Percentiles rank a stretch among this genome's conserved stretches.
Conservation (phyloP, 2,888 invertebrate species). For the Drosophila macrospina region DNA sequence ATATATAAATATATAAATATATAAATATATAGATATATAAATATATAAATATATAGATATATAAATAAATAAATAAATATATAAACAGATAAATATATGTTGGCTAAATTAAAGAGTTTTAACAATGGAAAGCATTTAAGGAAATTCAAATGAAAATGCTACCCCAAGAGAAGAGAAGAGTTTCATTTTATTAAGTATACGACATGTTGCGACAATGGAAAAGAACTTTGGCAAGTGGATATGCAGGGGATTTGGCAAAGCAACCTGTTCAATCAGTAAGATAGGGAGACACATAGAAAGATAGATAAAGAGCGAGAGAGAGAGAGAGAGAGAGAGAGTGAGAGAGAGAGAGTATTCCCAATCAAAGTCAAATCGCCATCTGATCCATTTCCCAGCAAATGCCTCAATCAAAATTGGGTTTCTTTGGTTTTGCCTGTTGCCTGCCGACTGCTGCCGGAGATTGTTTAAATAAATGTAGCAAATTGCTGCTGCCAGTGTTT, state of each 20-base stretch:
- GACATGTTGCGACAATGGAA: slow-evolving; percentile 17
- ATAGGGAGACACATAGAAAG: neutral
- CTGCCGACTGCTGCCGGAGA: slow-evolving; percentile 34
- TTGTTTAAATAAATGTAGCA: slow-evolving; percentile 62
- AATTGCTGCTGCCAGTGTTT: slow-evolving; percentile 39
- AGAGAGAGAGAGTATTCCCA: slow-evolving; percentile 14
- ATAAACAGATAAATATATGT: neutral
- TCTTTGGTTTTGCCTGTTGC: slow-evolving; percentile 38
- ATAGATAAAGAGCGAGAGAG: neutral
- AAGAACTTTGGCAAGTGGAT: slow-evolving; percentile 21
- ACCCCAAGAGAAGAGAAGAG: neutral
- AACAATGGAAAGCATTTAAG: neutral
- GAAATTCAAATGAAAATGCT: neutral
- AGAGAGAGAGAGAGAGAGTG: neutral
- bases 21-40: neutral
- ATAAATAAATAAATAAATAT: too few species aligned
- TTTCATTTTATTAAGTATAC: slow-evolving; percentile 41
- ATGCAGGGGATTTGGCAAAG: slow-evolving; percentile 13
- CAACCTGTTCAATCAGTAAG: slow-evolving; percentile 35
- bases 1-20: too few species aligned
- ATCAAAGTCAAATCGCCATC: slow-evolving; percentile 51
- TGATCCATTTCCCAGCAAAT: slow-evolving; percentile 53
- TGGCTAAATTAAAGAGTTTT: neutral
- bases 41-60: neutral
- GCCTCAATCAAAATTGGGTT: slow-evolving; percentile 55